Conservation (phyloP, 2,797 vertebrate genomes). For the Nannoperca australis region DNA sequence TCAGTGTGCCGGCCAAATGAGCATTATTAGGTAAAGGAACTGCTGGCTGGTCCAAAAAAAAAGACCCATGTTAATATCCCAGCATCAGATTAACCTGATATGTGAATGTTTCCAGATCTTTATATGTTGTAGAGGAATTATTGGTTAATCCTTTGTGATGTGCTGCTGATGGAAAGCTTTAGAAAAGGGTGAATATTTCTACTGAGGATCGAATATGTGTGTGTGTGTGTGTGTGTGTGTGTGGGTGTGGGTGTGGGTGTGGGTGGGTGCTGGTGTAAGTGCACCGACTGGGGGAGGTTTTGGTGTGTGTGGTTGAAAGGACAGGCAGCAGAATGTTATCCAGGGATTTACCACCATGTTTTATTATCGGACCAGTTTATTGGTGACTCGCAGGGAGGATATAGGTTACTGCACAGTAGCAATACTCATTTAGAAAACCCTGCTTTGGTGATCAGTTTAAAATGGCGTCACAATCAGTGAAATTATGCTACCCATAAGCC, state of each 20-base stretch:
- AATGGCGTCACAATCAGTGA: constrained; percentile 35
- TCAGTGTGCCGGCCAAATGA: constrained; percentile 55
- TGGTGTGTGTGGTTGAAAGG: constrained; percentile 39
- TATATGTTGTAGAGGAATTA: constrained; percentile 64
- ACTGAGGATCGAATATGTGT: constrained; percentile 35
- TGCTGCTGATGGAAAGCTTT: constrained; percentile 49
- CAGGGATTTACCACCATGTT: constrained; percentile 69
- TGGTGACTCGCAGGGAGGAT: constrained; percentile 50
- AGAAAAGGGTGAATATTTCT: constrained; percentile 49
- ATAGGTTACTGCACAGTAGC: constrained; percentile 51
- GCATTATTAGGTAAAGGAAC: constrained; percentile 68
- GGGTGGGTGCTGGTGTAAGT: neutral
- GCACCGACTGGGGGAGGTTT: constrained; percentile 37
- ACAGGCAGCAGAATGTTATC: constrained; percentile 61
- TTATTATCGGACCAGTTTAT: constrained; percentile 67
- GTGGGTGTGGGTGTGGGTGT: constrained; percentile 28
- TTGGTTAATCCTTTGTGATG: constrained; percentile 61
- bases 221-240: constrained; percentile 24
- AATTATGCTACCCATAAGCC: constrained; percentile 42
- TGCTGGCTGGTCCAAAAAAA: constrained; percentile 67
- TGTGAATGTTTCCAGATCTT: constrained; percentile 59
- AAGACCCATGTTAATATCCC: constrained; percentile 47
- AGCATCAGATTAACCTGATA: constrained; percentile 69
- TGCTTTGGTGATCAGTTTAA: constrained; percentile 42
- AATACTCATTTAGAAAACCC: constrained; percentile 36